These are phyloP conservation scores for Chaetops frenatus DNA, from an alignment of 2,113 vertebrate species.

Conservation along the genomic window DNA sequence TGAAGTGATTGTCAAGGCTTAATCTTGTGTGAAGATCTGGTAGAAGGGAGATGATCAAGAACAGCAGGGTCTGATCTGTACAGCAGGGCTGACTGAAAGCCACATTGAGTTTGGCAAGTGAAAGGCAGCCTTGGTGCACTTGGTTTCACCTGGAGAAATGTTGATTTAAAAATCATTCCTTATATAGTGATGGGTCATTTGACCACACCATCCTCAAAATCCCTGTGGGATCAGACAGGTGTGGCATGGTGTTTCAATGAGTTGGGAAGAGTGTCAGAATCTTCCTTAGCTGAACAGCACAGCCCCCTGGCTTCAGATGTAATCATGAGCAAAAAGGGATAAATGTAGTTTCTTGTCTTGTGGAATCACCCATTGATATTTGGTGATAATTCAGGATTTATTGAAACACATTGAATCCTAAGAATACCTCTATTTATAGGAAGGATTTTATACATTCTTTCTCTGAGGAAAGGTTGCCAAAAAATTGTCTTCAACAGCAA, in stretches of 20 bases:
- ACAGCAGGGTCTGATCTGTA: not conserved
- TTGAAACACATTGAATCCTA: not conserved
- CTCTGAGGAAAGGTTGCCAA: not conserved
- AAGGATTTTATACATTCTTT: not conserved
- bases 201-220: not conserved
- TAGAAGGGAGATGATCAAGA: not conserved
- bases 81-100: not conserved
- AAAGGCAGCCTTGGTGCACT: not conserved
- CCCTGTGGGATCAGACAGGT: rapidly evolving
- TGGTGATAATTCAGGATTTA: not conserved
- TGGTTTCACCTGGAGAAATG: not conserved
- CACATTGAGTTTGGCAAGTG: not conserved
- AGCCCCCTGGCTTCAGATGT: not conserved
- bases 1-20: not conserved
- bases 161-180: not conserved
- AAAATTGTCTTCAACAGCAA: not conserved
- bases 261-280: not conserved
- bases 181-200: not conserved
- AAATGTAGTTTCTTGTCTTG: not conserved
- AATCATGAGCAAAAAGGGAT: not conserved
- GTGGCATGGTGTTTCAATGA: not conserved
- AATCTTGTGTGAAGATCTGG: not conserved
- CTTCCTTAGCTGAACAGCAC: not conserved
- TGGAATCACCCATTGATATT: rapidly evolving
- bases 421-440: not conserved